A percentile compares a stretch with the other conserved stretches of the same genome.
Evolutionary conservation across 1,140 invertebrate species (phyloP).

Genomic region (Aphelenchoides avenae): DNA sequence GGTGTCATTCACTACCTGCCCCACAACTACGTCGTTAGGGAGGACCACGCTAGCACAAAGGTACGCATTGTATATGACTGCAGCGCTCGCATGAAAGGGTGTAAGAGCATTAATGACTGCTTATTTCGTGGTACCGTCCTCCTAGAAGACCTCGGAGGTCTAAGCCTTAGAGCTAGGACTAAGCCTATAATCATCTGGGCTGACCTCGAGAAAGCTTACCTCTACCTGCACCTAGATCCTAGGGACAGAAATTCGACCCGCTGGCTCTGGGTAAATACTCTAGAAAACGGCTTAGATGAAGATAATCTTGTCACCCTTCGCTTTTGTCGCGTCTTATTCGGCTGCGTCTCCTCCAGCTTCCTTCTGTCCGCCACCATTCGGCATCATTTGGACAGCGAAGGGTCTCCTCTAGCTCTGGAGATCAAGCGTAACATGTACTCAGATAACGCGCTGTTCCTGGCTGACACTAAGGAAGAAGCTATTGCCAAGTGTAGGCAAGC

Average conservation of each 20-base stretch:
- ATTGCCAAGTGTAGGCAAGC: neutral
- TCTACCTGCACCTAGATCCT: conserved; percentile 1
- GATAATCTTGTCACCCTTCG: conserved; percentile 19
- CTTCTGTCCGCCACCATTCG: conserved; percentile 13
- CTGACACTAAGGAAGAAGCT: neutral
- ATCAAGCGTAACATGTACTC: conserved; percentile 22
- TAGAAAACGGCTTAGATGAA: neutral
- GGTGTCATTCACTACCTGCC: too few species aligned
- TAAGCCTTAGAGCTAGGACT: conserved; percentile 2
- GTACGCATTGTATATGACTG: too few species aligned
- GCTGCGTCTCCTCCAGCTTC: conserved; percentile 10
- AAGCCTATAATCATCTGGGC: neutral
- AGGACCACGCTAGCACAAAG: too few species aligned
- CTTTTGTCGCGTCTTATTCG: conserved; percentile 14
- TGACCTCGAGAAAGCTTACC: conserved; percentile 22
- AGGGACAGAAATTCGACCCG: conserved; percentile 15
- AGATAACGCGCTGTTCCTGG: conserved; percentile 14
- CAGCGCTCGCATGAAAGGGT: too few species aligned
- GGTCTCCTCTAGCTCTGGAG: neutral
- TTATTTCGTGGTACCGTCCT: too few species aligned
- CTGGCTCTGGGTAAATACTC: conserved; percentile 7
- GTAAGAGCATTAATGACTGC: too few species aligned
- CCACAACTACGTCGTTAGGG: too few species aligned
- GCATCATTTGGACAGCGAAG: conserved; percentile 13
- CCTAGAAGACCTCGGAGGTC: too few species aligned